Base-by-base conservation (phyloP, 2,888 invertebrate species). In the Galerucella pusilla region DNA sequence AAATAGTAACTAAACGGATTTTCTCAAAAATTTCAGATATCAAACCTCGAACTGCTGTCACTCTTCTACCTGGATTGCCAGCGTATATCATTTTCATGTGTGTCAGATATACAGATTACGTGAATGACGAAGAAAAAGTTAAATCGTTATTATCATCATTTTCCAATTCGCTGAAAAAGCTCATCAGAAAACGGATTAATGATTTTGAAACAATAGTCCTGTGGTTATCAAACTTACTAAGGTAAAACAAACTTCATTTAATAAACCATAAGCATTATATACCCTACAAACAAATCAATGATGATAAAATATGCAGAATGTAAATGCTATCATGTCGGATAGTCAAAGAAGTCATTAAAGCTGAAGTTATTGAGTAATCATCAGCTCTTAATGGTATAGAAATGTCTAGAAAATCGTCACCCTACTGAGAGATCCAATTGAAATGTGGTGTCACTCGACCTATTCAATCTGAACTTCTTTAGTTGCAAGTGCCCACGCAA, bases 61-160 rank as follows among this genome's bases (percentile, higher is more conserved):
- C 92, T 0, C 88, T 96, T 0, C 89, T 96, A 0, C 98, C 98
- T 0, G 97, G 97, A 0, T 90, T 99, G 61, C 98, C 99, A 0
- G 96, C 99, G 0, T 99, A 98, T 88, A 94, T 99, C 57, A 88
- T 98, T 0, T 97, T 99, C 88, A 98, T 99, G 97, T 97, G 97
- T 88, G 94, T 99, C 75, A 91, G 98, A 20, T 97, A 97, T 87
- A 97, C 96, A 49, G 99, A 99, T 89, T 94, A 96, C 84, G 93
- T 96, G 68, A 97, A 98, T 86, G 97, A 98, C 84, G 99, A 99
- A 83, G 94, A 96, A 65, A 96, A 96, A 89, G 96, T 96, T 77
- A 92, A 94, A 79, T 90, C 92, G 0, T 89, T 98, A 7, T 89
- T 98, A 0, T 94, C 94, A 20, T 90, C 91, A 78, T 93, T 93